phyloP scores from a whole-genome alignment of 2,113 vertebrate species.

The Kobus ellipsiprymnus region DNA sequence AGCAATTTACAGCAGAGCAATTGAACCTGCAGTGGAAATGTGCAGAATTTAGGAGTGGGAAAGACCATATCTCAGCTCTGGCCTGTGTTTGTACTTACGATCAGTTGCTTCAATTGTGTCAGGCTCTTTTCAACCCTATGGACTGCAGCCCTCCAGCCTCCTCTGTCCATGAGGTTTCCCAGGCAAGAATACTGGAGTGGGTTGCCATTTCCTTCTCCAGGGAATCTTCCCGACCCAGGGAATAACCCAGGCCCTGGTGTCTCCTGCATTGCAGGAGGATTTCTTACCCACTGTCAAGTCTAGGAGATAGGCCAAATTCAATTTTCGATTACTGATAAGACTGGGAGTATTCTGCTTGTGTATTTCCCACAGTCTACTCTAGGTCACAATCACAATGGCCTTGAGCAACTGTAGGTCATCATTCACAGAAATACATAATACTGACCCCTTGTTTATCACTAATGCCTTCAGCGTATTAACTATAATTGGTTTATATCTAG shows the following conservation, averaged over 20 bases:
- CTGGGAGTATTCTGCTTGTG: background rate
- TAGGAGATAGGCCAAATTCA: background rate
- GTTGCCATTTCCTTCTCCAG: background rate
- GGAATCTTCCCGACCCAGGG: background rate
- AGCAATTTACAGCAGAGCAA: background rate
- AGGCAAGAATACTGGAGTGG: background rate
- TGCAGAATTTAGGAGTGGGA: background rate
- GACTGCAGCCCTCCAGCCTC: background rate
- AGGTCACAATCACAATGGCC: background rate
- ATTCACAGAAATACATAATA: background rate
- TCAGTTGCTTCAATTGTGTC: background rate
- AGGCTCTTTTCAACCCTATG: background rate
- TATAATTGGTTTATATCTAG: background rate
- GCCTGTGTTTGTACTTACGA: background rate
- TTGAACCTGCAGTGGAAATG: background rate
- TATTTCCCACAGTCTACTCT: background rate
- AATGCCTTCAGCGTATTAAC: background rate
- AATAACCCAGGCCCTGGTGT: background rate
- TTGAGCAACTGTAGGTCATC: background rate
- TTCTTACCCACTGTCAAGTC: background rate
- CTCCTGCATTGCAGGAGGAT: background rate
- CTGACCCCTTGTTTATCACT: background rate
- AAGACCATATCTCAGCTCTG: background rate
- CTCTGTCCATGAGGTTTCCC: background rate
- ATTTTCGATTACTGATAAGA: background rate